Conservation (phyloP, 2,797 vertebrate genomes). For the Schizopygopsis pylzovi region DNA sequence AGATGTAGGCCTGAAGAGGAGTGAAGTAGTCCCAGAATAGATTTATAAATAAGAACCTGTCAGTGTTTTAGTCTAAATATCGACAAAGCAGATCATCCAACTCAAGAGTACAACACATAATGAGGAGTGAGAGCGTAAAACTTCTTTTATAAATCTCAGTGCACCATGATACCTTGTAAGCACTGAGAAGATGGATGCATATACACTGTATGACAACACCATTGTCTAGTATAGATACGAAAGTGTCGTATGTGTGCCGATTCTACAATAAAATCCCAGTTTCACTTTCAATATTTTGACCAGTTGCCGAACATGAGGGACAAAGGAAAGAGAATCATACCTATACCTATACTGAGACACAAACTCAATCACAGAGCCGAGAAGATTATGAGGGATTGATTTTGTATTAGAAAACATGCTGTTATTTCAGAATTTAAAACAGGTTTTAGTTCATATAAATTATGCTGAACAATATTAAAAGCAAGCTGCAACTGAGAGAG, state of each 20-base stretch:
- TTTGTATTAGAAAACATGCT: background rate
- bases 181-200: background rate
- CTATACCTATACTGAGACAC: background rate
- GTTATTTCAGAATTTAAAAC: background rate
- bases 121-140: background rate
- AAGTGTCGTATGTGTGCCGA: background rate
- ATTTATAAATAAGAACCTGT: constrained; percentile 1
- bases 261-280: background rate
- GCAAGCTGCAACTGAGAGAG: background rate
- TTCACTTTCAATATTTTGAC: background rate
- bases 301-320: background rate
- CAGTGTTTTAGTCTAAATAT: constrained; percentile 1
- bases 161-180: background rate
- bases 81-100: constrained; percentile 16
- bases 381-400: background rate
- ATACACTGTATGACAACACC: background rate
- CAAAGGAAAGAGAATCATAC: background rate
- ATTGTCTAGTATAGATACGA: background rate
- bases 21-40: too few relatives aligned
- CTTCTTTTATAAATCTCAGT: background rate
- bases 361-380: background rate
- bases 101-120: background rate
- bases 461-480: background rate
- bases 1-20: too few relatives aligned
- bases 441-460: background rate